phyloP scores from a whole-genome alignment of 2,888 invertebrate species.

The Zootermopsis nevadensis region DNA sequence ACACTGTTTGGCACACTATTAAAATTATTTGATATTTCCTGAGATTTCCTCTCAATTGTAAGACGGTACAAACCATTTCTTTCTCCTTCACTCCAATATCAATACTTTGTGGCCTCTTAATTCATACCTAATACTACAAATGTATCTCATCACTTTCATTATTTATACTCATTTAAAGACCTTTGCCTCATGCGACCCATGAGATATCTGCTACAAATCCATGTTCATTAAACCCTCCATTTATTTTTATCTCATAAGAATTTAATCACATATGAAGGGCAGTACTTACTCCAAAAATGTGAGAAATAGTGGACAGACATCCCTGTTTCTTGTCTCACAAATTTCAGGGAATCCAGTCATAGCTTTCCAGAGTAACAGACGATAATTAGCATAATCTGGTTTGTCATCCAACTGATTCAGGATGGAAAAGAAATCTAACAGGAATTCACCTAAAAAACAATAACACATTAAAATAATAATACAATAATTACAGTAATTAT shows the following conservation, averaged over 20 bases:
- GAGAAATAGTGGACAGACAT: constrained; percentile 65
- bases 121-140: too few species aligned
- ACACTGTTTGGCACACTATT: too few species aligned
- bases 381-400: constrained; percentile 80
- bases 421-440: constrained; percentile 58
- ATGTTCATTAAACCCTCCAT: too few species aligned
- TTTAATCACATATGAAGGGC: constrained; percentile 47
- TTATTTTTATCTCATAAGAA: too few species aligned
- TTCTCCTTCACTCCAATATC: too few species aligned
- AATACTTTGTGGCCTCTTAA: too few species aligned
- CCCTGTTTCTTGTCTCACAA: constrained; percentile 29
- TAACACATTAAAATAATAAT: background rate
- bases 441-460: constrained; percentile 55
- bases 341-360: constrained; percentile 77
- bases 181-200: too few species aligned
- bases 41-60: too few species aligned
- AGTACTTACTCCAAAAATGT: constrained; percentile 78
- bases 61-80: background rate
- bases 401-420: constrained; percentile 66
- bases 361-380: constrained; percentile 80
- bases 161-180: too few species aligned
- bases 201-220: too few species aligned
- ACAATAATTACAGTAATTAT: background rate
- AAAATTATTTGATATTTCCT: too few species aligned
- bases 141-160: too few species aligned